Base-by-base conservation (phyloP, 2,888 invertebrate genomes). In the Brassicogethes aeneus region DNA sequence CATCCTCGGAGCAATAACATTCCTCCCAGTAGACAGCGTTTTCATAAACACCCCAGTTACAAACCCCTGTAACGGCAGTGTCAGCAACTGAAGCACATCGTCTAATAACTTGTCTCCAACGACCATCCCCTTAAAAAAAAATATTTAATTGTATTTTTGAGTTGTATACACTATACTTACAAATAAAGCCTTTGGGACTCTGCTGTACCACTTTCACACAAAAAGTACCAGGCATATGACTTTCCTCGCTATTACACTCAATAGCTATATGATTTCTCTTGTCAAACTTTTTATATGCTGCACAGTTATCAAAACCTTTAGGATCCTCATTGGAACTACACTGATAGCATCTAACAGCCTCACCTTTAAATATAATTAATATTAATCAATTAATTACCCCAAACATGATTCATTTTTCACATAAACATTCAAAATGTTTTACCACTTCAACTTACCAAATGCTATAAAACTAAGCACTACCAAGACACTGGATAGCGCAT, bases 11-110 rank as follows among this genome's bases (percentile, higher is more conserved):
- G 64, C 95, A 96, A 61, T 95, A 96, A 59, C 96, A 96, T 59
- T 94, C 92, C 64, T 96, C 94, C 89, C 91, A 93, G 64, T 94
- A 96, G 1, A 89, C 88, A 2, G 95, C 95, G 55, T 94, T 94
- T 50, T 89, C 86, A 54, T 89, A 82, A 40, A 96, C 89, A 13
- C 92, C 90, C 95, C 95, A 96, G 61, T 94, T 91, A 60, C 96
- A 96, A 1, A 95, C 94, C 40, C 92, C 93, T 0, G 94, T 91
- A 0, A 91, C 90, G 46, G 92, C 92, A 1, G 86, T 90, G 52
- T 88, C 90, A 1, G 92, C 82, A 0, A 92, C 88, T 0, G 90
- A 90, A 1, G 91, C 89, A 69, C 93, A 93, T 15, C 91, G 75
- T 23, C 93, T 73, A 42, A 91, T 84, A 0, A 93, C 92, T 66